Evolutionary conservation across 2,113 vertebrate genomes (phyloP), one percentile per base, ranked within the genome.

Genomic region (Xiphophorus hellerii): DNA sequence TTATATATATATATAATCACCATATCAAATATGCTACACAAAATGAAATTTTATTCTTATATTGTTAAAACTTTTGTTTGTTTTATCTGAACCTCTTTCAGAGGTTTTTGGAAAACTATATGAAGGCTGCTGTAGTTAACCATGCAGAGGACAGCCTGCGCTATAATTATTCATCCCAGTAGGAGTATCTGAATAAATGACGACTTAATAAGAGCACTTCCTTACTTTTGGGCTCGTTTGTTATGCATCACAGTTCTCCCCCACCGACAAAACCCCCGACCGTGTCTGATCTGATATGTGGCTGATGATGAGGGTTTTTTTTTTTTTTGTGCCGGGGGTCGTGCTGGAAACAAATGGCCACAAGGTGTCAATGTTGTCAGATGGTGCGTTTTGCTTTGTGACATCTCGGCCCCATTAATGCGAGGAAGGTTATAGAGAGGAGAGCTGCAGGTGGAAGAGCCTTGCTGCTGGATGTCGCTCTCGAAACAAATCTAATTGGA

Each of bases 351-450:
- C 39, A 66, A 73, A 33, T 83, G 87, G 84, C 88, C 91, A 89
- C 88, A 85, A 90, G 89, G 87, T 89, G 91, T 92, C 87, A 88
- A 86, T 90, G 88, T 87, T 89, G 85, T 62, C 14, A 44, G 78
- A 79, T 30, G 69, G 69, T 30, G 60, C 69, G 1, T 69, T 77
- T 65, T 3, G 0, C 30, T 5, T 1, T 29, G 31, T 65, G 48
- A 78, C 74, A 62, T 78, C 78, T 80, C 27, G 37, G 76, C 79
- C 44, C 33, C 69, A 75, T 77, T 76, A 73, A 70, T 74, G 76
- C 63, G 25, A 48, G 75, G 78, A 85, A 20, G 15, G 0, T 1
- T 3, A 8, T 31, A 37, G 5, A 0, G 71, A 76, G 42, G 62
- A 37, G 51, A 82, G 69, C 70, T 66, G 84, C 13, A 69, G 80